Conservation (phyloP, 2,797 vertebrate genomes). For the Diplodus sargus region DNA sequence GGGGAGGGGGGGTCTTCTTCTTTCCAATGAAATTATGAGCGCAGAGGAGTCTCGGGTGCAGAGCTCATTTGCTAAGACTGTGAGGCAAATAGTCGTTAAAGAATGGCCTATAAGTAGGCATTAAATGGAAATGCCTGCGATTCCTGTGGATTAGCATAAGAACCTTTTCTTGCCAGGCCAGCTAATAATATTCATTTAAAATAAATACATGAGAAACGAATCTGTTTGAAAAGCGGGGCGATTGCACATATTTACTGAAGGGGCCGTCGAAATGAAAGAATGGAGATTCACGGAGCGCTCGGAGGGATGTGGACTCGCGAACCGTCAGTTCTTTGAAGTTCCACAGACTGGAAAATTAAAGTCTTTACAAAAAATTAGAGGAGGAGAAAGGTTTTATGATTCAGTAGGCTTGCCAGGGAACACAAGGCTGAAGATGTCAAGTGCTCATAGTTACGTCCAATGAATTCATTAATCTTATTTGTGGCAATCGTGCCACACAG, state of each 20-base stretch:
- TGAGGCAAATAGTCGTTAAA: conserved; percentile 87
- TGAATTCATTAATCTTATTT: conserved; percentile 47
- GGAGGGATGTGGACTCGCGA: conserved; percentile 81
- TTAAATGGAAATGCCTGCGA: conserved; percentile 87
- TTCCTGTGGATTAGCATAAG: conserved; percentile 88
- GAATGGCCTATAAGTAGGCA: conserved; percentile 84
- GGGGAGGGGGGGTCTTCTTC: conserved; percentile 74
- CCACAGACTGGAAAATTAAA: conserved; percentile 83
- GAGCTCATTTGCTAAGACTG: conserved; percentile 91
- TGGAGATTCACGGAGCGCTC: conserved; percentile 77
- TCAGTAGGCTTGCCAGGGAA: conserved; percentile 49
- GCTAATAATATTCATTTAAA: conserved; percentile 88
- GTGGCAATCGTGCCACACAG: conserved; percentile 22
- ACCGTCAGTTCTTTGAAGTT: conserved; percentile 82
- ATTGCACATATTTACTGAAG: conserved; percentile 86
- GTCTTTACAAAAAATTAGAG: conserved; percentile 84
- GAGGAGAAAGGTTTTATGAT: conserved; percentile 71
- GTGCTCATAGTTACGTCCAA: conserved; percentile 34
- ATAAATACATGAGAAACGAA: conserved; percentile 80
- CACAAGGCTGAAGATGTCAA: conserved; percentile 64
- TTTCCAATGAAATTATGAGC: conserved; percentile 90
- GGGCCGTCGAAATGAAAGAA: conserved; percentile 81
- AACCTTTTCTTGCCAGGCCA: conserved; percentile 86
- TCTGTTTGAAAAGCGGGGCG: conserved; percentile 82
- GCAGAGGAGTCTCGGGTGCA: conserved; percentile 82